Evolutionary conservation across 2,888 invertebrate genomes (phyloP).

Genomic region (Pristionchus maxplancki): DNA sequence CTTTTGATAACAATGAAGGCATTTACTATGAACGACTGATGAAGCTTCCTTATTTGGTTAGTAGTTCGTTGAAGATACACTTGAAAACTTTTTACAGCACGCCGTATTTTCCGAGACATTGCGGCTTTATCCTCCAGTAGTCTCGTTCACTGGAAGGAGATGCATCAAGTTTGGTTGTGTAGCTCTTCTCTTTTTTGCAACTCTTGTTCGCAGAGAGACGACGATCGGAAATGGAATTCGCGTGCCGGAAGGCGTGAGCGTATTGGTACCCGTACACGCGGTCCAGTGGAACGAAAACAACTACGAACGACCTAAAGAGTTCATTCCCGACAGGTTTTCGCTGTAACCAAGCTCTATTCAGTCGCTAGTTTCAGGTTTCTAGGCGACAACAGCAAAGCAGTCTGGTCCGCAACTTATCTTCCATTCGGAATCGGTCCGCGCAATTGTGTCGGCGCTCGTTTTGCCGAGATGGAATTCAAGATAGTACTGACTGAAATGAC

Average conservation of each 20-base stretch:
- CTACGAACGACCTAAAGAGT: constrained; percentile 3
- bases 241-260: constrained; percentile 7
- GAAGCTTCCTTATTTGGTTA: constrained; percentile 32
- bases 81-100: neutral
- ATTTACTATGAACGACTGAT: constrained; percentile 29
- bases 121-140: constrained; percentile 23
- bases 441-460: constrained; percentile 46
- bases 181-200: neutral
- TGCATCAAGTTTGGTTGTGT: neutral
- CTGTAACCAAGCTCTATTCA: neutral
- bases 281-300: constrained; percentile 12
- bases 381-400: neutral
- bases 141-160: constrained; percentile 17
- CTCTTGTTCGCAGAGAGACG: neutral
- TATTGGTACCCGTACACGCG: constrained; percentile 7
- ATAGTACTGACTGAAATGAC: neutral
- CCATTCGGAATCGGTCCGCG: constrained; percentile 51
- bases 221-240: neutral
- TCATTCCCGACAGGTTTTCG: constrained; percentile 1
- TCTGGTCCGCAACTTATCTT: neutral
- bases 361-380: constrained; percentile 17
- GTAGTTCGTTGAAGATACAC: neutral
- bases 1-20: neutral
- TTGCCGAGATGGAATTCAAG: constrained; percentile 52
- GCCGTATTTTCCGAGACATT: constrained; percentile 43